Evolutionary conservation across 2,888 invertebrate species (phyloP), one percentile per base, ranked within the genome.

Genomic region (Sialis lutaria): DNA sequence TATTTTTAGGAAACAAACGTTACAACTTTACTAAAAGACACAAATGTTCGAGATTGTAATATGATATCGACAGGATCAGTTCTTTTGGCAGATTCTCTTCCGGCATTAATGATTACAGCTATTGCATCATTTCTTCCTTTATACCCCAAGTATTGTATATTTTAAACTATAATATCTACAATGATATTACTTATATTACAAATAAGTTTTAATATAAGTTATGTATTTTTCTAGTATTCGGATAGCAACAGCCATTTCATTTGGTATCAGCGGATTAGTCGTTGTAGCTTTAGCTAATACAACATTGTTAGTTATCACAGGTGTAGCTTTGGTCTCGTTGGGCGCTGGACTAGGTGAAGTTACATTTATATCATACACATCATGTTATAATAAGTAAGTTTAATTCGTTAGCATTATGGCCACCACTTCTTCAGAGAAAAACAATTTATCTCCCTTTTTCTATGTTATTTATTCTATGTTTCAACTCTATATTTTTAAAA

Each of bases 301-400:
- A 12, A 65, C 71, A 52, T 70, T 70, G 68, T 59, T 77, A 53
- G 75, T 76, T 4, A 63, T 77, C 46, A 30, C 72, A 48, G 80
- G 79, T 8, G 82, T 85, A 30, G 67, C 76, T 2, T 64, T 72
- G 52, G 82, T 82, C 6, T 80, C 83, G 39, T 64, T 79, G n/a
- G 73, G 77, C 49, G 72, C 77, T 39, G 85, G 84, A 8, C 64
- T 86, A 35, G 84, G 84, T 13, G 84, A 84, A 63, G 72, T 77
- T 7, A 79, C 82, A 6, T 71, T 82, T 51, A 65, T 84, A 13
- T 69, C 78, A 40, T 74, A 82, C 55, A 74, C 79, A 37, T 69
- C 80, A 4, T 67, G 69, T 52, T 84, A 42, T 12, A 66, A 75
- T 52, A 72, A 70, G 79, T 73, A 53, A 64, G 54, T 49, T 34